phyloP scores from a whole-genome alignment of 2,888 invertebrate genomes.

The Drosophila tanythrix region DNA sequence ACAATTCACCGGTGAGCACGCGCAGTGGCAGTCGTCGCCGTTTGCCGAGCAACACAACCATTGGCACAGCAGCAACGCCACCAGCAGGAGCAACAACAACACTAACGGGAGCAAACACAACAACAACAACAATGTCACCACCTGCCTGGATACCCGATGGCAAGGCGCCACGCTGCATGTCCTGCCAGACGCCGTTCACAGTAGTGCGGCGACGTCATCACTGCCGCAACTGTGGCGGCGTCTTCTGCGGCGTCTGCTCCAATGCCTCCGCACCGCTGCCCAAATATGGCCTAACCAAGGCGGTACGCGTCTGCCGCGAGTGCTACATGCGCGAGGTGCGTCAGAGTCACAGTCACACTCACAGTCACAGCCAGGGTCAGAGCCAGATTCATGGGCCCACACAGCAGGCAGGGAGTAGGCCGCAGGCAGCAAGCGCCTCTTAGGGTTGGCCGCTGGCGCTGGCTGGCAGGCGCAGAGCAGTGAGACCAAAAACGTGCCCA shows the following conservation, averaged over 20 bases:
- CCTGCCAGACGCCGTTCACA: slow-evolving; percentile 96
- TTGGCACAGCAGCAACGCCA: slow-evolving; percentile 45
- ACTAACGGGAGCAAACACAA: slow-evolving; percentile 32
- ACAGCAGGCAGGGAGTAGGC: slow-evolving; percentile 38
- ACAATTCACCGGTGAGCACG: slow-evolving; percentile 83
- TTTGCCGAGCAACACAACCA: slow-evolving; percentile 44
- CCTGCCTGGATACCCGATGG: slow-evolving; percentile 98
- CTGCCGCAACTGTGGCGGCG: slow-evolving; percentile 97
- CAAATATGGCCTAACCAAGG: slow-evolving; percentile 95
- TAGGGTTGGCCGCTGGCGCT: slow-evolving; percentile 69
- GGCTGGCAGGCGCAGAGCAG: slow-evolving; percentile 49
- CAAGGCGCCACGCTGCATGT: slow-evolving; percentile 95
- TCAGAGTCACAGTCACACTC: slow-evolving; percentile 10
- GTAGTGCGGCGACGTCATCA: slow-evolving; percentile 98
- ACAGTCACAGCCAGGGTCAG: slow-evolving; percentile 8
- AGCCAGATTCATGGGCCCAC: slow-evolving; percentile 21
- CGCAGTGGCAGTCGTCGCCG: slow-evolving; percentile 69
- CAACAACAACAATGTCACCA: slow-evolving; percentile 85
- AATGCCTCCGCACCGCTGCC: slow-evolving; percentile 96
- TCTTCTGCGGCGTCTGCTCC: slow-evolving; percentile 97
- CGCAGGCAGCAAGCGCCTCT: slow-evolving; percentile 74
- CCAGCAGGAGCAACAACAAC: slow-evolving; percentile 44
- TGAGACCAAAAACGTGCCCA: slow-evolving; percentile 31
- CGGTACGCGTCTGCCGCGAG: slow-evolving; percentile 94
- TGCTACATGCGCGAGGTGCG: slow-evolving; percentile 82